Percentiles rank a stretch among this genome's conserved stretches.
Evolutionary conservation across 2,113 vertebrate genomes (phyloP).

Genomic region (Myiozetetes cayanensis): DNA sequence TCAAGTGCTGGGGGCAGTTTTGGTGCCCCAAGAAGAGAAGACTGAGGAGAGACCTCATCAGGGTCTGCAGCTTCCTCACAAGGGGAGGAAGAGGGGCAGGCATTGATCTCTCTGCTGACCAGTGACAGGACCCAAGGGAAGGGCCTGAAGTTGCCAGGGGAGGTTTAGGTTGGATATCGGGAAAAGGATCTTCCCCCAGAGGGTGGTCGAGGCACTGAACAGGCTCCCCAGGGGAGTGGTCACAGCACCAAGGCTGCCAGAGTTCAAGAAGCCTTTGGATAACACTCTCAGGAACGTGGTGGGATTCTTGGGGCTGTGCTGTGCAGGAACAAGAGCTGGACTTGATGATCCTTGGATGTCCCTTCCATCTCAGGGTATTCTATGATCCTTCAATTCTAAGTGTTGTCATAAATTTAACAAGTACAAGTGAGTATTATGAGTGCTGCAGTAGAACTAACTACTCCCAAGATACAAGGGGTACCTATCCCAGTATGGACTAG

Average conservation of each 20-base stretch:
- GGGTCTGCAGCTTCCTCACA: not conserved
- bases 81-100: not conserved
- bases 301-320: not conserved
- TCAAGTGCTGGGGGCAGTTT: not conserved
- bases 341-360: not conserved
- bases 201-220: not conserved
- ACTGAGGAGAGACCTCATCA: not conserved
- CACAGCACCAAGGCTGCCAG: not conserved
- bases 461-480: not conserved
- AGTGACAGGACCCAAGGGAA: not conserved
- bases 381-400: not conserved
- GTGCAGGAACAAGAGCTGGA: not conserved
- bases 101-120: not conserved
- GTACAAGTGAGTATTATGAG: not conserved
- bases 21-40: not conserved
- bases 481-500: not conserved
- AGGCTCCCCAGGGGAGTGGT: not conserved
- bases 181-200: not conserved
- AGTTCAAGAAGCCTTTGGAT: not conserved
- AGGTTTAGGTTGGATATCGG: not conserved
- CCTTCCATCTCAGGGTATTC: not conserved
- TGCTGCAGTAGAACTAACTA: not conserved
- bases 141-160: not conserved
- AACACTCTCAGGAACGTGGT: not conserved
- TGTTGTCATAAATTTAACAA: not conserved